These are phyloP conservation scores for Leucoraja erinaceus DNA, from an alignment of 2,113 vertebrate species.

Conservation along the genomic window DNA sequence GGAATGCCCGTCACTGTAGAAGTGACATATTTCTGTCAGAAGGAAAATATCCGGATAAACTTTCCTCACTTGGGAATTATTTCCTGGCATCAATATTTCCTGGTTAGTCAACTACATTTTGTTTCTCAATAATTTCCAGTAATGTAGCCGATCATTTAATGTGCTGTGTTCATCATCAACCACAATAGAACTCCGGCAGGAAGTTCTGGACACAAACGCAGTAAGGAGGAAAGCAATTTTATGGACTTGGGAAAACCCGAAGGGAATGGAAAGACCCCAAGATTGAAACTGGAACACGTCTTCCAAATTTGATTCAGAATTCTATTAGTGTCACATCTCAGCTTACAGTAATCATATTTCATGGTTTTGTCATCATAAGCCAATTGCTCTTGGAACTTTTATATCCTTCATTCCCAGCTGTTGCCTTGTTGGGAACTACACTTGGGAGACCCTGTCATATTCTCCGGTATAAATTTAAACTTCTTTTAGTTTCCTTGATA, in stretches of 20 bases:
- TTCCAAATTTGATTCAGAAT: background rate
- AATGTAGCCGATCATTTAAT: background rate
- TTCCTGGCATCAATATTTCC: background rate
- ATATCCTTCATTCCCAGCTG: background rate
- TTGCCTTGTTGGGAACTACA: background rate
- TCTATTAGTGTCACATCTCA: conserved; percentile 1
- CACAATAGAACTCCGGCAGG: background rate
- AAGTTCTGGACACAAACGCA: background rate
- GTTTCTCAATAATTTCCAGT: background rate
- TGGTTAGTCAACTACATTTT: background rate
- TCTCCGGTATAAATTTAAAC: background rate
- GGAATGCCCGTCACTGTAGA: background rate
- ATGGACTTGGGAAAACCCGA: background rate
- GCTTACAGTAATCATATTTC: background rate
- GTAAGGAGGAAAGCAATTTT: background rate
- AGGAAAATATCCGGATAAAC: background rate
- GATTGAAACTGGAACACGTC: background rate
- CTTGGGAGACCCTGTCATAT: background rate
- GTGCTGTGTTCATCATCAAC: background rate
- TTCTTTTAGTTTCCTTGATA: background rate
- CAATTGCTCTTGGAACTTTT: background rate
- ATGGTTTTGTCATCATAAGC: background rate
- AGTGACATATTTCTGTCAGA: background rate
- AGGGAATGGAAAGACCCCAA: background rate
- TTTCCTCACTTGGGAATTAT: conserved; percentile 11